Base-by-base conservation (phyloP, 2,888 invertebrate genomes). In the Pollenia labialis region DNA sequence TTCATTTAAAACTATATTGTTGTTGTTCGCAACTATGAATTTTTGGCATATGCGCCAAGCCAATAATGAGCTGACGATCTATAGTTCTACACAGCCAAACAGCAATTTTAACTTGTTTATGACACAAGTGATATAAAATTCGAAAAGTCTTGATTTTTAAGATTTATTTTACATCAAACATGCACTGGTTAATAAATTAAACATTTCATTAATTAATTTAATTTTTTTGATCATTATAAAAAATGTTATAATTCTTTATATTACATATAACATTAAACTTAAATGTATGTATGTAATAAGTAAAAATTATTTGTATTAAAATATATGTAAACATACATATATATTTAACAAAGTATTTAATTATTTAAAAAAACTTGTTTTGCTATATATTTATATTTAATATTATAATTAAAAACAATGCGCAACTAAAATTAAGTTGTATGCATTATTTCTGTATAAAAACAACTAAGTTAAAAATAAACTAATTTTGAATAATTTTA, bases 331-430 rank as follows among this genome's bases (percentile, higher is more conserved):
- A 42, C 11, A 18, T 60, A 66, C 10, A n/a, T n/a, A 23, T 16
- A 48, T 46, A 56, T 72, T 54, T 54, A 66, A 74, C 72, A 64
- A 81, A 40, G 12, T 64, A 66, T 58, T 62, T 81, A 81, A 18
- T 74, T 64, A 7, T n/a, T 46, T 66, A 54, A 52, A 71, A 23
- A 32, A 32, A 32, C 32, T 32, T 54, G 16, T 16, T 48, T 48
- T 48, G 48, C 48, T 74, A 18, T 40, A 9, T 56, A 66, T 68
- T 56, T 44, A 71, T 52, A 44, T 62, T 32, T 62, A 16, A 68
- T 60, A 52, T 46, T 12, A n/a, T 18, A 69, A 56, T 23, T 71
- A 42, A 71, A 58, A 72, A 48, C 32, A 68, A 69, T 60, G 48
- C 14, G 69, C 16, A 68, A 48, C 40, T 58, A 50, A 60, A 79